Percentiles rank a stretch among this genome's conserved stretches.
These are phyloP conservation scores for Chironomus riparius DNA, from an alignment of 2,888 invertebrate genomes.

Conservation along the genomic window DNA sequence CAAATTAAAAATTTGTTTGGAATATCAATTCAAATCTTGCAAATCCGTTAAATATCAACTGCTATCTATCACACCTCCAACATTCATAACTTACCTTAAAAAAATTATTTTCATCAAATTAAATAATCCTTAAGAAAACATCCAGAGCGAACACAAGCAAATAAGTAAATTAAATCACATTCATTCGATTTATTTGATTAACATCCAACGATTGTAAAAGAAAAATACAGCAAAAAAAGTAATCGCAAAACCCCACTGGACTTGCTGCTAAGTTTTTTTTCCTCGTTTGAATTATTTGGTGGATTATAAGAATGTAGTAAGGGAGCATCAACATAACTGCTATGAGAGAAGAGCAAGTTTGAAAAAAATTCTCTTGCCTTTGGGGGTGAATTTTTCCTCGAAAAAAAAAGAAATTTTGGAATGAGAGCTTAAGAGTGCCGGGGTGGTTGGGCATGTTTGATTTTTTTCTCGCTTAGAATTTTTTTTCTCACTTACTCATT, in stretches of 20 bases:
- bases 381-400: not conserved
- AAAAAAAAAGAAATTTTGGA: not conserved
- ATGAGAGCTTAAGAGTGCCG: not conserved
- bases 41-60: no score
- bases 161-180: no score
- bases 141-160: no score
- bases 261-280: not conserved
- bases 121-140: no score
- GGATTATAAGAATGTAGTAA: constrained; percentile 20
- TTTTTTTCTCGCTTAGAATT: constrained; percentile 25
- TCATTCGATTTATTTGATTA: no score
- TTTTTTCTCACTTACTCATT: constrained; percentile 10
- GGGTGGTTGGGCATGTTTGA: constrained; percentile 8
- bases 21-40: no score
- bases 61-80: no score
- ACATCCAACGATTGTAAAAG: no score
- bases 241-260: not conserved
- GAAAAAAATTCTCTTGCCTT: constrained; percentile 7
- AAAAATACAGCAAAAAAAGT: not conserved
- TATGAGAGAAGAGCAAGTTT: not conserved
- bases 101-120: no score
- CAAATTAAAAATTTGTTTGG: no score
- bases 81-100: no score
- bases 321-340: not conserved
- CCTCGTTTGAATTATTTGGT: constrained; percentile 28